A percentile compares a stretch with the other conserved stretches of the same genome.
These are phyloP conservation scores for Cryptocephalus primarius DNA, from an alignment of 2,888 invertebrate genomes.

Conservation along the genomic window DNA sequence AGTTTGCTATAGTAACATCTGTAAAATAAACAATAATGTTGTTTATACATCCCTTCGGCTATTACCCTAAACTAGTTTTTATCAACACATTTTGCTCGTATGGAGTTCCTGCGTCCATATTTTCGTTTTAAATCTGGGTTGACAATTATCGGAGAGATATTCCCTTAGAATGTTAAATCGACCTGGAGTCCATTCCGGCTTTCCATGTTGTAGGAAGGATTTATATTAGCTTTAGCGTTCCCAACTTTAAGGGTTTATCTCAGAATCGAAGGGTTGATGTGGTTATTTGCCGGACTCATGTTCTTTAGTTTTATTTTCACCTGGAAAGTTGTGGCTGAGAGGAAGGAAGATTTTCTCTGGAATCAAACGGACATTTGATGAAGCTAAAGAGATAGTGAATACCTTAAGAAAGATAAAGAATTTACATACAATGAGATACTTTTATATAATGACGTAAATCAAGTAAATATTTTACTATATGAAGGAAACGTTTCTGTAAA, in stretches of 20 bases:
- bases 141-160: constrained; percentile 73
- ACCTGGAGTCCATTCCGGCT: constrained; percentile 35
- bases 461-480: too few relatives aligned
- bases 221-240: constrained; percentile 12
- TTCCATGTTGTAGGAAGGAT: constrained; percentile 7
- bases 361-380: constrained; percentile 14
- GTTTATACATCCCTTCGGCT: too few relatives aligned
- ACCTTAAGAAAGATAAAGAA: too few relatives aligned
- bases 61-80: neutral
- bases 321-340: constrained; percentile 16
- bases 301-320: constrained; percentile 15
- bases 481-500: too few relatives aligned
- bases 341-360: constrained; percentile 15
- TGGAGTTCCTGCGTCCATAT: constrained; percentile 59
- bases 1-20: too few relatives aligned
- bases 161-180: constrained; percentile 66
- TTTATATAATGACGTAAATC: too few relatives aligned
- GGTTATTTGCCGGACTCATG: constrained; percentile 16
- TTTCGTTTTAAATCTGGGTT: constrained; percentile 61
- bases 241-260: constrained; percentile 11
- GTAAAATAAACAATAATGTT: too few relatives aligned
- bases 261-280: constrained; percentile 18
- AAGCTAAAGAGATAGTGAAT: too few relatives aligned
- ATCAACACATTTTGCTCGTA: constrained; percentile 58
- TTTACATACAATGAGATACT: too few relatives aligned